Percentiles rank a stretch among this genome's conserved stretches.
Conservation (phyloP, 2,113 vertebrate genomes). For the Marmota monax region DNA sequence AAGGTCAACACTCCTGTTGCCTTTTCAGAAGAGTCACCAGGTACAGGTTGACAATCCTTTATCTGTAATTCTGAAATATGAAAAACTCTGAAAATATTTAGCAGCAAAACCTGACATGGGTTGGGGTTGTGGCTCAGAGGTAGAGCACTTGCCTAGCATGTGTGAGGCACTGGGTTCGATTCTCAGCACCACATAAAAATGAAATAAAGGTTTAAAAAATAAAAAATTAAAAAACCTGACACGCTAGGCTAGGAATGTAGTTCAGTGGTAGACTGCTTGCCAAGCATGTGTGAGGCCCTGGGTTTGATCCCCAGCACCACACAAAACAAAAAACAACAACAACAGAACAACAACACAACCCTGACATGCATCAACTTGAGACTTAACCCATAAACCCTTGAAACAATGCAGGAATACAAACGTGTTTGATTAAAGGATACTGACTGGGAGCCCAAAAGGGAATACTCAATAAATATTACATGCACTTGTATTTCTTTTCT, state of each 20-base stretch:
- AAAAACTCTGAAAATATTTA: conserved; percentile 44
- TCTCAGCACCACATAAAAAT: no score
- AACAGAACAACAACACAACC: no score
- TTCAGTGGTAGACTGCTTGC: no score
- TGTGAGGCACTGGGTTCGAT: no score
- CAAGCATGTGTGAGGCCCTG: no score
- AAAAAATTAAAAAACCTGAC: not conserved
- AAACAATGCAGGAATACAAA: not conserved
- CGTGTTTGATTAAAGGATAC: not conserved
- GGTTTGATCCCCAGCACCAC: no score
- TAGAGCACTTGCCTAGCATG: no score
- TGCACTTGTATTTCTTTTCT: not conserved
- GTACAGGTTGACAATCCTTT: not conserved
- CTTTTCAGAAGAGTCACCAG: conserved; percentile 3
- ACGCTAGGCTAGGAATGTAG: not conserved
- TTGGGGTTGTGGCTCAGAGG: no score
- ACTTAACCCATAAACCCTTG: not conserved
- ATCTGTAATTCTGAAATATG: not conserved
- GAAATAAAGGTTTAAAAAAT: no score
- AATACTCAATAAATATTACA: not conserved
- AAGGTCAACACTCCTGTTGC: not conserved
- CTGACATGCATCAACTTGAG: not conserved
- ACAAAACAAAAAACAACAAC: no score
- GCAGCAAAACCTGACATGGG: not conserved
- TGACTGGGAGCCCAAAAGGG: not conserved